Conservation (phyloP, 1,140 invertebrate genomes). For the Lepidotrigona ventralis region DNA sequence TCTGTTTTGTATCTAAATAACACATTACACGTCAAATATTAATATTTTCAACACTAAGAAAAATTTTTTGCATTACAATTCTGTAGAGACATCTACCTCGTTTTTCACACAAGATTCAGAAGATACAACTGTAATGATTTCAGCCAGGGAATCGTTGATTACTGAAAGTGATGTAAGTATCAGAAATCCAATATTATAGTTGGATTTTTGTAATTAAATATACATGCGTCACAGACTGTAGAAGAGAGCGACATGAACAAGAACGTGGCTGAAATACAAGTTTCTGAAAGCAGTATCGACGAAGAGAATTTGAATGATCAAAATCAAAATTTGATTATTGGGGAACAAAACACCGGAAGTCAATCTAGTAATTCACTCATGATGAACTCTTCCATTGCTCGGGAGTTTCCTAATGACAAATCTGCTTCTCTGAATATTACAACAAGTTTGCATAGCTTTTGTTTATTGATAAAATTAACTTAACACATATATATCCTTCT, state of each 20-base stretch:
- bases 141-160: slow-evolving; percentile 39
- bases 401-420: neutral
- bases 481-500: neutral
- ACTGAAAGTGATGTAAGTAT: slow-evolving; percentile 46
- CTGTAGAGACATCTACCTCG: slow-evolving; percentile 52
- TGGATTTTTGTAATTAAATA: neutral
- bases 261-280: slow-evolving; percentile 26
- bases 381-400: no score
- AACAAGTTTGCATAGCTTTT: neutral
- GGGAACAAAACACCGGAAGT: neutral
- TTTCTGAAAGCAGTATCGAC: slow-evolving; percentile 15
- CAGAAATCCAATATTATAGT: neutral
- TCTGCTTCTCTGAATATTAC: neutral
- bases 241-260: slow-evolving; percentile 5
- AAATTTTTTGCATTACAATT: neutral
- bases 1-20: no score
- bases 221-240: neutral
- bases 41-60: neutral
- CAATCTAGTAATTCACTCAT: neutral
- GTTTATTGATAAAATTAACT: neutral
- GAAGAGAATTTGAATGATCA: neutral
- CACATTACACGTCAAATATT: no score
- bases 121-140: slow-evolving; percentile 47
- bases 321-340: neutral
- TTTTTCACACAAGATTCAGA: slow-evolving; percentile 54